Conservation (phyloP, 1,140 invertebrate genomes). For the Antheraea mylitta region DNA sequence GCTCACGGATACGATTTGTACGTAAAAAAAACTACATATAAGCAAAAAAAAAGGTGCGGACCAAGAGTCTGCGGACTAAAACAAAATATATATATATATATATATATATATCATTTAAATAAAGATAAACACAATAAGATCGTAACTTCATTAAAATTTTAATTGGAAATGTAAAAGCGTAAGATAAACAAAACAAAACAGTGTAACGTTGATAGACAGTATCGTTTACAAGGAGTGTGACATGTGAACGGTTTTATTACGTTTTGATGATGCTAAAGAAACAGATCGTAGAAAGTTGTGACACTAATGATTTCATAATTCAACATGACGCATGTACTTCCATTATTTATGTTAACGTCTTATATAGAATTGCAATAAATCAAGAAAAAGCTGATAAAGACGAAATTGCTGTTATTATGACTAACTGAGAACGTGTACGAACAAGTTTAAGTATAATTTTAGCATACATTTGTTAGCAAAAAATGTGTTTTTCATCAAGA, state of each 20-base stretch:
- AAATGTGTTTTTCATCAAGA: not conserved
- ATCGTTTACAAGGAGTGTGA: slow-evolving; percentile 2
- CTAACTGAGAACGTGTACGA: not conserved
- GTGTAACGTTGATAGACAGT: not conserved
- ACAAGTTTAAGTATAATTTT: slow-evolving; percentile 3
- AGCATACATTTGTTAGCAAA: not conserved
- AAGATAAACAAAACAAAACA: slow-evolving; percentile 6
- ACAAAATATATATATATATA: too few species aligned
- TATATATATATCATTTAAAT: not conserved
- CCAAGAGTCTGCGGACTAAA: too few species aligned
- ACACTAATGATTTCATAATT: slow-evolving; percentile 13
- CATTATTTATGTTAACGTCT: slow-evolving; percentile 6
- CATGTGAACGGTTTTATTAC: slow-evolving; percentile 1
- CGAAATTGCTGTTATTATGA: slow-evolving; percentile 1
- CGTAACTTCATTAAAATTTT: not conserved
- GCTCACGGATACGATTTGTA: too few species aligned
- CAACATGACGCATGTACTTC: slow-evolving; percentile 7
- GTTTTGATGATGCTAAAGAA: slow-evolving; percentile 5
- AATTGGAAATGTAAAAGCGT: not conserved
- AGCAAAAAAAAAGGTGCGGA: too few species aligned
- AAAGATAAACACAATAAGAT: not conserved
- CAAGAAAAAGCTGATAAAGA: slow-evolving; percentile 13
- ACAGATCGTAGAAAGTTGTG: slow-evolving; percentile 10
- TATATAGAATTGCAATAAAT: slow-evolving; percentile 19
- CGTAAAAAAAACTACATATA: too few species aligned